Percentiles rank a stretch among this genome's conserved stretches.
Conservation (phyloP, 2,888 invertebrate species). For the Norana najaformis region DNA sequence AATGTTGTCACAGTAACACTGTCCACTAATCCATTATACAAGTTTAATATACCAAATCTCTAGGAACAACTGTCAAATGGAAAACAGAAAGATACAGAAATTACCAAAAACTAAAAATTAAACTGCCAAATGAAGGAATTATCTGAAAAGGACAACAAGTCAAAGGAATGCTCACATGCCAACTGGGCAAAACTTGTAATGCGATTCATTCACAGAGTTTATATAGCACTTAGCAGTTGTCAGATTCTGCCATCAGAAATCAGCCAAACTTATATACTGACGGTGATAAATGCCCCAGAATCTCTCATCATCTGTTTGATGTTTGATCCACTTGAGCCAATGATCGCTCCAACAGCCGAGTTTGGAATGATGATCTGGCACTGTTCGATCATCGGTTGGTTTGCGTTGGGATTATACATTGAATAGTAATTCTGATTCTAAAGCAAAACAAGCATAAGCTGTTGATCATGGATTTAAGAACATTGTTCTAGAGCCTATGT, state of each 20-base stretch:
- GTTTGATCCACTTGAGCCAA: conserved; percentile 94
- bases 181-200: neutral
- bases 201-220: neutral
- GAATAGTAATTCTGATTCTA: conserved; percentile 21
- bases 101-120: neutral
- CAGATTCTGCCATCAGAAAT: neutral
- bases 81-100: neutral
- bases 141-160: neutral
- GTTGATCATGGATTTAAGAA: neutral
- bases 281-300: conserved; percentile 75
- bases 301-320: conserved; percentile 95
- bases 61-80: neutral
- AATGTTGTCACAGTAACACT: neutral
- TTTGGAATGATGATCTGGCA: conserved; percentile 78
- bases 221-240: neutral
- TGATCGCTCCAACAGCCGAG: conserved; percentile 95
- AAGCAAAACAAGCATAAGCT: neutral
- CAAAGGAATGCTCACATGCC: neutral
- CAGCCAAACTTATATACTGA: conserved; percentile 40
- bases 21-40: neutral
- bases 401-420: neutral
- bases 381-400: conserved; percentile 31
- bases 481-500: neutral
- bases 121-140: neutral
- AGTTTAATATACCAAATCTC: neutral